Evolutionary conservation across 2,797 vertebrate species (phyloP).

Genomic region (Sternarchorhynchus goeldii): DNA sequence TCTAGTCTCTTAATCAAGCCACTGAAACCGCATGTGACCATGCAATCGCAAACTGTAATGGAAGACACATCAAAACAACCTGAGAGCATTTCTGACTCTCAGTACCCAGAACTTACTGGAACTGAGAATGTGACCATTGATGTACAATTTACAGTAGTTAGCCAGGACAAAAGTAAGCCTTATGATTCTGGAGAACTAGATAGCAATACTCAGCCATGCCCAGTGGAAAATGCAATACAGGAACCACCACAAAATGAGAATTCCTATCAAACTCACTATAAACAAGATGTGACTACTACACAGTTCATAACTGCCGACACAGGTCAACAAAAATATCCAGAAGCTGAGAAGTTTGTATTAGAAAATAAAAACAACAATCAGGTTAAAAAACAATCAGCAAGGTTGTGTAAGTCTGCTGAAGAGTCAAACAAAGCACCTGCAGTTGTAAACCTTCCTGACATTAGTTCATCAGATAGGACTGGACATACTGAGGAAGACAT

Average conservation of each 20-base stretch:
- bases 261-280: slow-evolving; percentile 42
- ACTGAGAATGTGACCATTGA: slow-evolving; percentile 40
- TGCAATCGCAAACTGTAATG: slow-evolving; percentile 9
- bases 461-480: slow-evolving; percentile 29
- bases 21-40: slow-evolving; percentile 48
- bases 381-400: slow-evolving; percentile 28
- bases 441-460: slow-evolving; percentile 45
- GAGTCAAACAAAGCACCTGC: slow-evolving; percentile 24
- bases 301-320: slow-evolving; percentile 43
- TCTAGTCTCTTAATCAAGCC: slow-evolving; percentile 68
- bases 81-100: slow-evolving; percentile 23
- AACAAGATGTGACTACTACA: slow-evolving; percentile 45
- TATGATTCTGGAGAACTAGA: slow-evolving; percentile 35
- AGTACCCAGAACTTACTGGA: slow-evolving; percentile 43
- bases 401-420: slow-evolving; percentile 13
- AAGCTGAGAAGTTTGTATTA: slow-evolving; percentile 75
- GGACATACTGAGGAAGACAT: slow-evolving; percentile 49
- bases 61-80: slow-evolving; percentile 41
- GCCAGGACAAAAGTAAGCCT: slow-evolving; percentile 48
- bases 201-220: slow-evolving; percentile 51
- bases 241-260: slow-evolving; percentile 32
- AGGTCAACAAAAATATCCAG: slow-evolving; percentile 64
- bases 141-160: slow-evolving; percentile 26
- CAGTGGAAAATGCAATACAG: slow-evolving; percentile 39
- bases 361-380: slow-evolving; percentile 38